Base-by-base conservation (phyloP, 2,797 vertebrate species). In the Scomberomorus guttatus region DNA sequence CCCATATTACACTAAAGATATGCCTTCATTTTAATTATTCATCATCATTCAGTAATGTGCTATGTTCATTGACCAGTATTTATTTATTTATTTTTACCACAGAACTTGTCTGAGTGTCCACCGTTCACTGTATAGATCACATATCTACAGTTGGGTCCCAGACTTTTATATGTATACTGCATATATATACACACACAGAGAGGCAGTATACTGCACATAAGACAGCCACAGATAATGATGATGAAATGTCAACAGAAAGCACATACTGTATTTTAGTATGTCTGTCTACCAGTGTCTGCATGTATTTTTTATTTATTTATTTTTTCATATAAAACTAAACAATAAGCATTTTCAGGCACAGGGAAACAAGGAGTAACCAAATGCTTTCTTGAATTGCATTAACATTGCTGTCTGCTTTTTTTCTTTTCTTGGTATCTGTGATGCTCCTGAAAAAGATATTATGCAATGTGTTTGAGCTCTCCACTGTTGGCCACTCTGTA, bases 401-500 rank as follows among this genome's bases (percentile, higher is more conserved):
- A 29, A 6, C 29, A 32, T 6, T 32, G 29, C 29, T 32, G 29
- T 27, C 51, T 71, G 68, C 58, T 74, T 75, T 57, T 32, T 55
- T 22, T 9, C 32, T 58, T 17, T 59, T 64, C 54, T 52, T 56
- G 63, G 24, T 42, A 60, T 70, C 39, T 20, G 50, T 32, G 9
- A 65, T 66, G 25, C 17, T 63, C 12, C 72, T 29, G 81, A 82
- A 75, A 81, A 50, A 56, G 27, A 64, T 69, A 80, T 80, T 60
- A 64, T 57, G 48, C 77, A 46, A 27, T 32, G 39, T 81, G 87
- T 84, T 64, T n/a, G 74, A 61, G 66, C 70, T 64, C 89, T 82
- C 75, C 84, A 87, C 74, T 59, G 72, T 57, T 79, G 86, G 77
- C 75, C 69, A 80, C 84, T 83, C 82, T 90, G 73, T 90, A 82